phyloP scores from a whole-genome alignment of 2,797 vertebrate genomes.

The Benthosema pterotum region DNA sequence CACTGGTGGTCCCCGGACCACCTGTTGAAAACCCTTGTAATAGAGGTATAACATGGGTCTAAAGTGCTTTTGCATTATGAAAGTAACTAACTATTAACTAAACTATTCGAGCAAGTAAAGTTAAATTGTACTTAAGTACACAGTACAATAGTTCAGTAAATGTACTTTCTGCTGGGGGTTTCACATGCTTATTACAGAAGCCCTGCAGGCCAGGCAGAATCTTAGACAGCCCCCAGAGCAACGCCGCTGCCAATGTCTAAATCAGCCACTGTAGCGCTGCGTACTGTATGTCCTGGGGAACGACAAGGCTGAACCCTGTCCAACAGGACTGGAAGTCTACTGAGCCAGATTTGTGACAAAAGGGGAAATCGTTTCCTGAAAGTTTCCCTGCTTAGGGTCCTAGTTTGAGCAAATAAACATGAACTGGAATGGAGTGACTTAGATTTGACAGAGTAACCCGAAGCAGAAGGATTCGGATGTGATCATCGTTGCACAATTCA shows the following conservation, averaged over 20 bases:
- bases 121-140: no score
- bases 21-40: no score
- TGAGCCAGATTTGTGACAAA: conserved; percentile 11
- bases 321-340: conserved; percentile 6
- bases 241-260: conserved; percentile 50
- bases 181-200: conserved; percentile 60
- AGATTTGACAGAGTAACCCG: background rate
- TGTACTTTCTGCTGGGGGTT: conserved; percentile 15
- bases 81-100: no score
- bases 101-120: no score
- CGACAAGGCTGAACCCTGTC: conserved; percentile 18
- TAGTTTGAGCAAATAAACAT: background rate
- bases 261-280: conserved; percentile 3
- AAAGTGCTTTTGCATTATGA: no score
- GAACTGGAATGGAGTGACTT: conserved; percentile 1
- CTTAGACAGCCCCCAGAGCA: conserved; percentile 38
- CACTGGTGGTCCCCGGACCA: no score
- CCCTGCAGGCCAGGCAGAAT: conserved; percentile 48
- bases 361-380: conserved; percentile 16
- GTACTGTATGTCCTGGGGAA: conserved; percentile 24
- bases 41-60: no score
- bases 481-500: conserved; percentile 1
- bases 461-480: background rate
- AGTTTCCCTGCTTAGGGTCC: conserved; percentile 11
- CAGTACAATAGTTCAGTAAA: no score